Percentiles rank a stretch among this genome's conserved stretches.
phyloP scores from a whole-genome alignment of 2,797 vertebrate species.

The Acipenser transmontanus region DNA sequence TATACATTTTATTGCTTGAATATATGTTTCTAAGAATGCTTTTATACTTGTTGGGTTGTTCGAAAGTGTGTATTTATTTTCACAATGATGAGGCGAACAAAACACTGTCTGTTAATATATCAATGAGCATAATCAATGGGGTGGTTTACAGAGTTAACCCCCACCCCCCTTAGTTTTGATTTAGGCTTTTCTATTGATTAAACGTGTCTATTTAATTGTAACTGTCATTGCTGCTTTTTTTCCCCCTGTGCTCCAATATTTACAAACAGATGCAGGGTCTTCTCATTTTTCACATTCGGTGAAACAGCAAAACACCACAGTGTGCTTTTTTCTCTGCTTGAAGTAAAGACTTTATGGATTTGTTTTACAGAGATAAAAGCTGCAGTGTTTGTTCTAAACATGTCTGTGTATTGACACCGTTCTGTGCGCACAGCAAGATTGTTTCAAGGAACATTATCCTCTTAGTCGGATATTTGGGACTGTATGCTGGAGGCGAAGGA shows the following conservation, averaged over 20 bases:
- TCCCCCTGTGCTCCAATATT: background rate
- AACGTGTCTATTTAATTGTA: no score
- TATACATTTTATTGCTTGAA: no score
- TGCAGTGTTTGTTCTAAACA: constrained; percentile 54
- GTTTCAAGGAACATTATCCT: constrained; percentile 47
- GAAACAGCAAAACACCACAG: constrained; percentile 44
- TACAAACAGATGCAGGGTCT: constrained; percentile 32
- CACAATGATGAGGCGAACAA: no score
- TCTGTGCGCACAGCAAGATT: constrained; percentile 49
- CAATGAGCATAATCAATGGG: no score
- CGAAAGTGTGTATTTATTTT: no score
- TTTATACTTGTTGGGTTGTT: no score
- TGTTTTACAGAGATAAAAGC: constrained; percentile 48
- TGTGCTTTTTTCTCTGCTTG: constrained; percentile 43
- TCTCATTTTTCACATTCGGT: constrained; percentile 29
- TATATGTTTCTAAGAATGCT: no score
- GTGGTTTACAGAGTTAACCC: no score
- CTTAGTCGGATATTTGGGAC: constrained; percentile 39
- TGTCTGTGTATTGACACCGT: constrained; percentile 58
- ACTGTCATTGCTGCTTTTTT: background rate
- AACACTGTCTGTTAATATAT: no score
- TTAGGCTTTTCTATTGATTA: constrained; percentile 21
- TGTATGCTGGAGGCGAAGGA: constrained; percentile 34
- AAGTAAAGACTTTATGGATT: constrained; percentile 48
- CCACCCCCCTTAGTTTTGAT: no score